Conservation (phyloP, 2,113 vertebrate species). For the Piprites chloris region DNA sequence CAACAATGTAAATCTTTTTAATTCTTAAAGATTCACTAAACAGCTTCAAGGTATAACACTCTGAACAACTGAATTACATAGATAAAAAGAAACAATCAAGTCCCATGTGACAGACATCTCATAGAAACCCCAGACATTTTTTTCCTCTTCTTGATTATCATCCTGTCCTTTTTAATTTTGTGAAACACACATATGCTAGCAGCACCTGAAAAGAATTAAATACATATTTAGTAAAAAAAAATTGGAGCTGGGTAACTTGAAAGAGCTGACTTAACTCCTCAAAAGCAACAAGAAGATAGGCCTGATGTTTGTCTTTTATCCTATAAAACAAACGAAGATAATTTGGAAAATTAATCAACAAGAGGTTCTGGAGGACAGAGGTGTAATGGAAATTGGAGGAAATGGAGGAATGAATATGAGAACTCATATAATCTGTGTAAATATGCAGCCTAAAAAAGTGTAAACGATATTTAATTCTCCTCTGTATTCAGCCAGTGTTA, state of each 20-base stretch:
- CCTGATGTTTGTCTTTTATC: neutral
- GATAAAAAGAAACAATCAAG: slow-evolving; percentile 7
- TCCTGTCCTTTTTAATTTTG: neutral
- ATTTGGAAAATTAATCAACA: neutral
- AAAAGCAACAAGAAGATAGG: neutral
- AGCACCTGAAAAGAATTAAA: slow-evolving; percentile 20
- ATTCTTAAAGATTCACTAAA: slow-evolving; percentile 26
- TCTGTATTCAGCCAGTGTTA: neutral
- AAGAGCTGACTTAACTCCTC: neutral
- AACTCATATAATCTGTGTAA: neutral
- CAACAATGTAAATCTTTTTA: neutral
- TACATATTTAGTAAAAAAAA: neutral
- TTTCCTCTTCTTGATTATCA: neutral
- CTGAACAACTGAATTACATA: neutral
- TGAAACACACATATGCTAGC: neutral
- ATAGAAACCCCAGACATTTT: neutral
- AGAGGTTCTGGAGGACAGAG: neutral
- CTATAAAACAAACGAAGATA: neutral
- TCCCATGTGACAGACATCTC: neutral
- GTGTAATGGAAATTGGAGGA: neutral
- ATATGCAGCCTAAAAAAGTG: neutral
- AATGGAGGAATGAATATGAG: neutral
- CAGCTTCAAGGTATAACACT: neutral
- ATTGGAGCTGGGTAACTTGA: neutral
- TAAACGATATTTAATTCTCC: neutral